Evolutionary conservation across 2,888 invertebrate genomes (phyloP).

Genomic region (Spodoptera littoralis): DNA sequence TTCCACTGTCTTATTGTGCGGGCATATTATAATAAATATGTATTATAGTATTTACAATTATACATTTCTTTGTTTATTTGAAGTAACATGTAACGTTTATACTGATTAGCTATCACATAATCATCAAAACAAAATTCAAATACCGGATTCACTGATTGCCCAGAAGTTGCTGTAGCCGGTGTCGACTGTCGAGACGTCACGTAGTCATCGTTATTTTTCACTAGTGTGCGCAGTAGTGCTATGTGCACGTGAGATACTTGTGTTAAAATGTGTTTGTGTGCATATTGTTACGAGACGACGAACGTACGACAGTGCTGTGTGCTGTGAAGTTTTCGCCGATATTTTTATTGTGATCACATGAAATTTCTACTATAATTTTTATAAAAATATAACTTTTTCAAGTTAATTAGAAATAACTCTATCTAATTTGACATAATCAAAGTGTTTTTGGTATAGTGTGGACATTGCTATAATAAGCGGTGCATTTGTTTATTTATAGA

Average conservation of each 20-base stretch:
- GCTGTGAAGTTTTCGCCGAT: constrained; percentile 65
- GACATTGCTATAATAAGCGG: constrained; percentile 70
- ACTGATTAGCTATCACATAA: too few species aligned
- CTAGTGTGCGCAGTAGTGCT: constrained; percentile 36
- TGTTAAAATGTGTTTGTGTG: constrained; percentile 60
- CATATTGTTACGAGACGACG: constrained; percentile 65
- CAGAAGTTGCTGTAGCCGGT: constrained; percentile 14
- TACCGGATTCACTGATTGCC: constrained; percentile 1
- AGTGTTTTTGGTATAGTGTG: constrained; percentile 59
- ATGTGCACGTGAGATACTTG: constrained; percentile 35
- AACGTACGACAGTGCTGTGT: constrained; percentile 50
- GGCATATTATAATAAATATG: too few species aligned
- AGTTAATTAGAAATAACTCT: constrained; percentile 38
- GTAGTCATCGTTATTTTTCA: constrained; percentile 40
- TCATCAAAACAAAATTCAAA: too few species aligned
- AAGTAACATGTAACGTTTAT: too few species aligned
- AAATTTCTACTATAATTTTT: constrained; percentile 43
- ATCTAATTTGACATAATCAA: constrained; percentile 40
- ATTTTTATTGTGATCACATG: constrained; percentile 55
- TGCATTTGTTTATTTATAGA: constrained; percentile 89
- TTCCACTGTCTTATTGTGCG: too few species aligned
- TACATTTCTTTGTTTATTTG: not conserved
- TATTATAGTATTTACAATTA: not conserved
- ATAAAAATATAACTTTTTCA: constrained; percentile 36
- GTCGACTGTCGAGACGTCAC: constrained; percentile 58